phyloP scores from a whole-genome alignment of 2,113 vertebrate species.

The Vireo altiloquus region DNA sequence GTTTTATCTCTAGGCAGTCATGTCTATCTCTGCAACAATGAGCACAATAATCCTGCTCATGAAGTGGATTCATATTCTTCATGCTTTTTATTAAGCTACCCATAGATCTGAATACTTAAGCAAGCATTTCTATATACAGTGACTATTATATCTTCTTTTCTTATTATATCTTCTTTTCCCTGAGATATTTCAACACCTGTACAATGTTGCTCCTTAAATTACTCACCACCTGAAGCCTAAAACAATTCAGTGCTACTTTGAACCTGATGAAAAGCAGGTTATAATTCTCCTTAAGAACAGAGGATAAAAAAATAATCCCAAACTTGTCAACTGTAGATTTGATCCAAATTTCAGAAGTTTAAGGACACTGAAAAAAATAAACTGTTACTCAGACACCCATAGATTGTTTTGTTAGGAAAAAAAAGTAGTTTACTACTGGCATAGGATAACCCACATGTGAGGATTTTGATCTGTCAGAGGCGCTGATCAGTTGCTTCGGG shows the following conservation, averaged over 20 bases:
- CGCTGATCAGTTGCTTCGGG: not conserved
- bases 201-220: not conserved
- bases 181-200: not conserved
- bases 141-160: not conserved
- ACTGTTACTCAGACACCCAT: not conserved
- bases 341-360: not conserved
- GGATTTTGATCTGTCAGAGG: not conserved
- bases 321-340: not conserved
- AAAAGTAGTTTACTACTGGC: not conserved
- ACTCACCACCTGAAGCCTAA: not conserved
- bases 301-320: not conserved
- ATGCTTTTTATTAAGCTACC: not conserved
- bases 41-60: not conserved
- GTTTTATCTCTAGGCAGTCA: not conserved
- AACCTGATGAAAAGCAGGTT: not conserved
- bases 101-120: not conserved
- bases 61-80: not conserved
- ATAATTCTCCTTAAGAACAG: not conserved
- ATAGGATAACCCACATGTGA: not conserved
- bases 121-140: not conserved
- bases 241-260: not conserved
- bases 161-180: not conserved
- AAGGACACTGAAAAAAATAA: not conserved
- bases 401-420: not conserved
- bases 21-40: not conserved